These are phyloP conservation scores for Sylvicola cinctus DNA, from an alignment of 2,888 invertebrate genomes.

Conservation along the genomic window DNA sequence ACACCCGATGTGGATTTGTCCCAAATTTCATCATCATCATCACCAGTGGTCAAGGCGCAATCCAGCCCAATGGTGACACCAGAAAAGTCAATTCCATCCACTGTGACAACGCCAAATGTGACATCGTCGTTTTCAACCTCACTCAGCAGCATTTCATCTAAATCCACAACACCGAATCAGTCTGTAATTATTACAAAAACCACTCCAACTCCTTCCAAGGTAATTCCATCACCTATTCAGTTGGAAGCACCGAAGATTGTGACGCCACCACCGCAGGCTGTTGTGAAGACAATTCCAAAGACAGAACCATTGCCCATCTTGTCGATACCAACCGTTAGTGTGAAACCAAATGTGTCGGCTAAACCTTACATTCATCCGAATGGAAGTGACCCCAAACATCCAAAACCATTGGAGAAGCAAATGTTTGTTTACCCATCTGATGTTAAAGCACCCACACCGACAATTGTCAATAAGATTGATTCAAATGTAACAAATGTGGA, in stretches of 20 bases:
- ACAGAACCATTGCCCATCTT: slow-evolving; percentile 29
- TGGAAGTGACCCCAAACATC: not conserved
- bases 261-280: slow-evolving; percentile 8
- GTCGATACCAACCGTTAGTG: slow-evolving; percentile 10
- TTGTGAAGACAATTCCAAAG: slow-evolving; percentile 13
- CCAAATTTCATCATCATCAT: slow-evolving; percentile 11
- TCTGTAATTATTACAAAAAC: slow-evolving; percentile 35
- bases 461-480: no score
- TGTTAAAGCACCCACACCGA: no score
- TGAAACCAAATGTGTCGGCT: not conserved
- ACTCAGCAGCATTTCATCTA: slow-evolving; percentile 1
- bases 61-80: slow-evolving; percentile 1
- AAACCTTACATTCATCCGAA: slow-evolving; percentile 3
- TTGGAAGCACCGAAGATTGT: slow-evolving; percentile 4
- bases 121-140: slow-evolving; percentile 6
- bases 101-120: slow-evolving; percentile 9
- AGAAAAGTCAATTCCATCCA: slow-evolving; percentile 10
- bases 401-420: no score
- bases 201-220: slow-evolving; percentile 28
- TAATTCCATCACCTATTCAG: no score
- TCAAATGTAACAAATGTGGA: not conserved
- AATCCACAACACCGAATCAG: slow-evolving; percentile 19
- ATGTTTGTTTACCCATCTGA: no score
- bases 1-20: slow-evolving; percentile 30
- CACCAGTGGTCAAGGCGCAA: not conserved